Conservation (phyloP, 2,113 vertebrate species). For the Pholis gunnellus region DNA sequence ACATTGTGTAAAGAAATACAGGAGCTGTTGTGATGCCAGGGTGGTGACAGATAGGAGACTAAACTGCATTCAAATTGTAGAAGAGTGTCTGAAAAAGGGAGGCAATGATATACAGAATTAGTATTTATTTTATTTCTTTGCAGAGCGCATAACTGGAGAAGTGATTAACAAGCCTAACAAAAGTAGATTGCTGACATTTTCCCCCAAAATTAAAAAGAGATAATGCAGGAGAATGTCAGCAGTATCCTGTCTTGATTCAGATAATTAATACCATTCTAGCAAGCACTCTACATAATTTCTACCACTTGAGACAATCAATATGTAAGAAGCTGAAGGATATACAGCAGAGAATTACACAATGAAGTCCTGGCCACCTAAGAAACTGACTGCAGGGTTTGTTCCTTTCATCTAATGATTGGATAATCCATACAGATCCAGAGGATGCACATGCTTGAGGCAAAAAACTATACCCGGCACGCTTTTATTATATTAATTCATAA, state of each 20-base stretch:
- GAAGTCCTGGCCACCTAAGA: neutral
- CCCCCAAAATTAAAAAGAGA: neutral
- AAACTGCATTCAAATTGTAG: constrained; percentile 9
- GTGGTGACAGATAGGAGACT: neutral
- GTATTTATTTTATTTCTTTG: neutral
- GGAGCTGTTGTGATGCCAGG: neutral
- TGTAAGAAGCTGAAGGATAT: neutral
- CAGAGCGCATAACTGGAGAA: neutral
- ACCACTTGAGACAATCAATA: neutral
- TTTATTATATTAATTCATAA: constrained; percentile 44
- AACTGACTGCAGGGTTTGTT: neutral
- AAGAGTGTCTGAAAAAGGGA: neutral
- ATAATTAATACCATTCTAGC: neutral
- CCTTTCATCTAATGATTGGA: neutral
- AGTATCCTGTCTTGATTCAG: neutral
- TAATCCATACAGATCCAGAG: constrained; percentile 1
- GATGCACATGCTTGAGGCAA: neutral
- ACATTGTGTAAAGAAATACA: constrained; percentile 7
- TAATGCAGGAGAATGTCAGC: neutral
- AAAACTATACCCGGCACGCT: neutral
- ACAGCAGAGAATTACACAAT: neutral
- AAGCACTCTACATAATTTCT: neutral
- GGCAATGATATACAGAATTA: accelerated
- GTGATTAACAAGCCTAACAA: neutral
- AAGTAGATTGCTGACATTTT: neutral